Evolutionary conservation across 2,888 invertebrate species (phyloP), one percentile per base, ranked within the genome.

Genomic region (Trichacis sp.): DNA sequence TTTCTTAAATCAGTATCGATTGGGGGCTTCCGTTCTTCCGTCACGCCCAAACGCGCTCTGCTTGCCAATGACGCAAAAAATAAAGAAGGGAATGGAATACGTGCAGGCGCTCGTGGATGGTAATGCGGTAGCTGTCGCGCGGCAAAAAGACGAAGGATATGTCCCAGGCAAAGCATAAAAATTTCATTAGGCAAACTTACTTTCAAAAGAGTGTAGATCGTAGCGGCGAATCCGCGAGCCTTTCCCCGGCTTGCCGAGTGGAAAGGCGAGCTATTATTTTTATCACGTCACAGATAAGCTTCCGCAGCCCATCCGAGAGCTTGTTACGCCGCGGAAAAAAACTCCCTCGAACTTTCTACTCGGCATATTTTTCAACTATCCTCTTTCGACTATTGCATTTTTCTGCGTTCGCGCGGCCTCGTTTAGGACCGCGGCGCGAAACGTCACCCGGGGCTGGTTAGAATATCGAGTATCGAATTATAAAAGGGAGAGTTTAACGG

Each of bases 171-270:
- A 48, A 69, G 72, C 72, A 71, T 77, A 76, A 76, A 77, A 77
- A 77, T 77, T 77, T 77, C 76, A 77, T 77, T 75, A 75, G 71
- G 73, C 70, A 73, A 76, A 74, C 74, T 65, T 72, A 64, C 70
- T 71, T 68, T 65, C 50, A 56, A 69, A 71, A 71, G 70, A 71
- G 70, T 45, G 63, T 51, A 60, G 62, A 64, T 58, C 64, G 59
- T 51, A 64, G 59, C n/a, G 43, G 19, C 18, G 64, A 68, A 61
- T 68, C 51, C 58, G 52, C 57, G 60, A 60, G n/a, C n/a, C n/a
- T n/a, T n/a, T n/a, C n/a, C n/a, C n/a, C n/a, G n/a, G n/a, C n/a
- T n/a, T n/a, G n/a, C 14, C 49, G 55, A 52, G 59, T 17, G 49
- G 12, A 38, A 14, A 38, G 56, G 59, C 62, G 64, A 64, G 36